phyloP scores from a whole-genome alignment of 2,113 vertebrate species.

The Cettia cetti region DNA sequence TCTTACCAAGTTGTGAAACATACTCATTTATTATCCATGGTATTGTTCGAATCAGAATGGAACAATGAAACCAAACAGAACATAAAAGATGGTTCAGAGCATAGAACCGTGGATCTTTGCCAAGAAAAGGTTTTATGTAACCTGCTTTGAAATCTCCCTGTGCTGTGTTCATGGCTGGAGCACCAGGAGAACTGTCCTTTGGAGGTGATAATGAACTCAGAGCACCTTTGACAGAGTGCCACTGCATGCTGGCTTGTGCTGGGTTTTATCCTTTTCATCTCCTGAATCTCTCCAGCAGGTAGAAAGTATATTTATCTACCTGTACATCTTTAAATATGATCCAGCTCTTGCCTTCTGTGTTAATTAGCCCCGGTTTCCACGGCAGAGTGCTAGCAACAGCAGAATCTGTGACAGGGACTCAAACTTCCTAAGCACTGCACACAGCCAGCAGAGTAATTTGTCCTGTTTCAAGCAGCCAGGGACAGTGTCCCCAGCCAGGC shows the following conservation, averaged over 20 bases:
- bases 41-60: not conserved
- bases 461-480: not conserved
- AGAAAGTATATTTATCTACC: not conserved
- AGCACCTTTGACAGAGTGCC: not conserved
- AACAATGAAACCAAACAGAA: not conserved
- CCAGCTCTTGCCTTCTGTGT: not conserved
- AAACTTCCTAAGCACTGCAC: not conserved
- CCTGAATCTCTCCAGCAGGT: not conserved
- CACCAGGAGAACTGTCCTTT: not conserved
- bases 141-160: not conserved
- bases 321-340: not conserved
- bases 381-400: not conserved
- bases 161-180: not conserved
- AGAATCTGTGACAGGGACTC: constrained; percentile 16
- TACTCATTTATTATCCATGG: not conserved
- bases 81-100: not conserved
- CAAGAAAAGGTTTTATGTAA: not conserved
- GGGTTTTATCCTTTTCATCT: not conserved
- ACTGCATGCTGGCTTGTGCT: not conserved
- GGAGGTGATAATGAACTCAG: constrained; percentile 6
- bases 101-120: not conserved
- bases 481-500: not conserved
- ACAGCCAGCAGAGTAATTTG: not conserved
- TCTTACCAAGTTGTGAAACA: constrained; percentile 7
- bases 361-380: constrained; percentile 24